Conservation (phyloP, 2,113 vertebrate species). For the Physeter macrocephalus region DNA sequence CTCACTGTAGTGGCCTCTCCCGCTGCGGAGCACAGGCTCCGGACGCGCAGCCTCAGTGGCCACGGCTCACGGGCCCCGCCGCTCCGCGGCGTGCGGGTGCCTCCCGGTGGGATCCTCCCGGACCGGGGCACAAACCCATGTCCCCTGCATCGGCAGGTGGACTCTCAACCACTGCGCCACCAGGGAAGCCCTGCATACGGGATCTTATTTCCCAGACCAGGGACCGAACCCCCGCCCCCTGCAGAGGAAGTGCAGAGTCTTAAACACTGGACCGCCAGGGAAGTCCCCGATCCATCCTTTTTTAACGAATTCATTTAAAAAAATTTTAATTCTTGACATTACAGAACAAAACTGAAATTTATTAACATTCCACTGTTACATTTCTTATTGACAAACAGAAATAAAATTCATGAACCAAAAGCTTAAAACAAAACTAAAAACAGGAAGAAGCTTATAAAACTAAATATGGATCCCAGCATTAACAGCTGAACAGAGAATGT, state of each 20-base stretch:
- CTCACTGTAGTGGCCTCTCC: too few species aligned
- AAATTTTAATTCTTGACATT: neutral
- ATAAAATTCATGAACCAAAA: neutral
- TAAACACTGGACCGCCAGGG: neutral
- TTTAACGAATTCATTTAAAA: neutral
- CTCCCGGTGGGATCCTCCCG: too few species aligned
- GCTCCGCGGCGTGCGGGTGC: too few species aligned
- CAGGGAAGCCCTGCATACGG: neutral
- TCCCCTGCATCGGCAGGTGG: too few species aligned
- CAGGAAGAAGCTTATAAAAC: neutral
- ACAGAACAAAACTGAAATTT: neutral
- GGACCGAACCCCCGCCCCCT: neutral
- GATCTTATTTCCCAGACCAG: neutral
- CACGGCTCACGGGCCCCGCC: too few species aligned
- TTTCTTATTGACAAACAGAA: neutral
- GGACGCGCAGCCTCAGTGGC: too few species aligned
- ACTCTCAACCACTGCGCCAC: too few species aligned
- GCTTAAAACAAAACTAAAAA: neutral
- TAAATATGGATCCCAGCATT: neutral
- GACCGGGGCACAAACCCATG: too few species aligned
- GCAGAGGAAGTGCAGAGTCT: neutral
- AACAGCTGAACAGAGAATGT: neutral
- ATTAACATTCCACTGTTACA: neutral
- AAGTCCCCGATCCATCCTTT: neutral
- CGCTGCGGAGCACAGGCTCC: too few species aligned